Evolutionary conservation across 2,888 invertebrate genomes (phyloP).

Genomic region (Stenoptilia bipunctidactyla): DNA sequence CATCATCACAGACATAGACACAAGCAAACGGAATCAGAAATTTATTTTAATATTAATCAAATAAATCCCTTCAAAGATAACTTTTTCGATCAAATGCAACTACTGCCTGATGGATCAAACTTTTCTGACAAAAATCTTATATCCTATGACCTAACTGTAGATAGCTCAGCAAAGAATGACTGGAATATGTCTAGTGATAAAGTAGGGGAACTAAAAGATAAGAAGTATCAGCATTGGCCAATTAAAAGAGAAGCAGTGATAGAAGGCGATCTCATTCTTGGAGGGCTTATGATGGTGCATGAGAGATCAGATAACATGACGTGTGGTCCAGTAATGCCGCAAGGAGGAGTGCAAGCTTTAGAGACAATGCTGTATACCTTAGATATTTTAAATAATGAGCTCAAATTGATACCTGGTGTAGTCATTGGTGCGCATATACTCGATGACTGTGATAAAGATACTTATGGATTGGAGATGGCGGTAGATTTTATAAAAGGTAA

Average conservation of each 20-base stretch:
- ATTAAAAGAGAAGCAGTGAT: constrained; percentile 88
- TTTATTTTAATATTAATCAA: constrained; percentile 20
- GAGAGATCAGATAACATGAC: constrained; percentile 89
- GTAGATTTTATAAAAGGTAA: constrained; percentile 97
- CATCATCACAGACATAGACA: constrained; percentile 54
- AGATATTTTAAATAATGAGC: constrained; percentile 80
- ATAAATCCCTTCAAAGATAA: constrained; percentile 21
- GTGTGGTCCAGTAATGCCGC: constrained; percentile 95
- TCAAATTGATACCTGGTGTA: constrained; percentile 80
- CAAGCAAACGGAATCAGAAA: constrained; percentile 26
- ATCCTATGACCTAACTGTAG: constrained; percentile 21
- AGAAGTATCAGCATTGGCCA: constrained; percentile 75
- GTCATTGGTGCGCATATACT: constrained; percentile 88
- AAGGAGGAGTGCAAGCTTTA: constrained; percentile 89
- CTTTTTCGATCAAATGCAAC: constrained; percentile 24
- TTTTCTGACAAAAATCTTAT: constrained; percentile 30
- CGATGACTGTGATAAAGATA: constrained; percentile 96
- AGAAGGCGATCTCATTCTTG: constrained; percentile 89
- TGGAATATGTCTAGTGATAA: constrained; percentile 56
- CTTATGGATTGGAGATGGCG: constrained; percentile 95
- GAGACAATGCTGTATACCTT: constrained; percentile 94
- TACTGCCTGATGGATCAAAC: constrained; percentile 24
- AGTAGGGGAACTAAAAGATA: constrained; percentile 47
- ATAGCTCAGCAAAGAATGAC: constrained; percentile 32
- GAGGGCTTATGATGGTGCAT: constrained; percentile 94